Conservation (phyloP, 2,797 vertebrate species). For the Coregonus suidteri region DNA sequence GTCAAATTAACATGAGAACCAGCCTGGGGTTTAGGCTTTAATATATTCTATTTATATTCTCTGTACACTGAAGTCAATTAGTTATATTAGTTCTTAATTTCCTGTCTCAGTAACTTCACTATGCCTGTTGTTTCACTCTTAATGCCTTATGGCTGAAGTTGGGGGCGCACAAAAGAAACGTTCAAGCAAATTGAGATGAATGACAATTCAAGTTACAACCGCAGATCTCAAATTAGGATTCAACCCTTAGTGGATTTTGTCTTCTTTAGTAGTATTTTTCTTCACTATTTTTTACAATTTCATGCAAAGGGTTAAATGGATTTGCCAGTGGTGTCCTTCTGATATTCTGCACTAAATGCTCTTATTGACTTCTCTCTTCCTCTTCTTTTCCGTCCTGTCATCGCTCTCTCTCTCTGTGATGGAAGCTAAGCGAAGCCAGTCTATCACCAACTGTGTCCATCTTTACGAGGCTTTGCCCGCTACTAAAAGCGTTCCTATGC, state of each 20-base stretch:
- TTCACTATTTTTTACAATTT: constrained; percentile 25
- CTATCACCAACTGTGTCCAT: constrained; percentile 99
- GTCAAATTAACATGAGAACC: constrained; percentile 5
- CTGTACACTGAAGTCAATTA: not conserved
- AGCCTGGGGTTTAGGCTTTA: not conserved
- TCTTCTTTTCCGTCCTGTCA: too few relatives aligned
- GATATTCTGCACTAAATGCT: constrained; percentile 7
- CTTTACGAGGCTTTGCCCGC: constrained; percentile 96
- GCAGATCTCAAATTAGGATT: not conserved
- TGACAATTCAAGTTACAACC: not conserved
- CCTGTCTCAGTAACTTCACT: constrained; percentile 16
- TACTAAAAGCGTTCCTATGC: constrained; percentile 97
- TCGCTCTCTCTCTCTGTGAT: constrained; percentile 65
- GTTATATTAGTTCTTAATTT: constrained; percentile 20
- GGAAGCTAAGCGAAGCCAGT: constrained; percentile 99
- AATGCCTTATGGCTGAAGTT: not conserved
- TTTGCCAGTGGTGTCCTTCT: not conserved
- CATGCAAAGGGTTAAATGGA: not conserved
- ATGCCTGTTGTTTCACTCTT: constrained; percentile 1
- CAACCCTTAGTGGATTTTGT: not conserved
- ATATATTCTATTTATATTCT: not conserved
- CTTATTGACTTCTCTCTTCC: not conserved
- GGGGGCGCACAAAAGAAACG: not conserved
- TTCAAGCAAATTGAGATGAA: not conserved
- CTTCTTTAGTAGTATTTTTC: not conserved